Base-by-base conservation (phyloP, 2,797 vertebrate genomes). In the Typhlichthys subterraneus region DNA sequence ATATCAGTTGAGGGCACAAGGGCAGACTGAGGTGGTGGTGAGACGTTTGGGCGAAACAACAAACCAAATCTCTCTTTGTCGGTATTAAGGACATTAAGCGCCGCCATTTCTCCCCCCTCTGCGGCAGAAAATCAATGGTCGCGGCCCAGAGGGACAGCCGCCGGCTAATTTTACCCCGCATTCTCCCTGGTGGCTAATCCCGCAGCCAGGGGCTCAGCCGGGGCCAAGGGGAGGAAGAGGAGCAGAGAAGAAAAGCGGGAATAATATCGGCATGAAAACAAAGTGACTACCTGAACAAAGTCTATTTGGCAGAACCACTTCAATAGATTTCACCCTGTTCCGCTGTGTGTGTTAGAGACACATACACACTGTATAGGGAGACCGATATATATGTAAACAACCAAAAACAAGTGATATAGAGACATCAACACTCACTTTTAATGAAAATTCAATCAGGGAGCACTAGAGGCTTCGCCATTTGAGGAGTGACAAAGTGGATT, bases 211-310 rank as follows among this genome's bases (percentile, higher is more conserved):
- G 83, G 89, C 85, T 89, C 84, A 87, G 87, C 76, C 81, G 54
- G 65, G 15, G 64, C 57, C 70, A 81, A 73, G 84, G 79, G 50
- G 75, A 85, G 79, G 77, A 75, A 87, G 80, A 85, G 82, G 79
- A 90, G 75, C 79, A 46, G 70, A 85, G 88, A 89, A 88, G 81
- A 88, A 88, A 89, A 90, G 82, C 77, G 89, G 86, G 87, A 92
- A 92, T 91, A 90, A 89, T 89, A 92, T 90, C 91, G 90, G 90
- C 93, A 93, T 94, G 92, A 94, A 94, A 93, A 94, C 91, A 93
- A 93, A 94, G 90, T 93, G 91, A 94, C 92, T 92, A 91, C 92
- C 92, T 93, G 90, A 93, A 93, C 92, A 91, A 93, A 93, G 90
- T 92, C 91, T 70, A 93, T 94, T 94, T 92, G 89, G 92, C 87